Conservation (phyloP, 2,888 invertebrate species). For the Phania funesta region DNA sequence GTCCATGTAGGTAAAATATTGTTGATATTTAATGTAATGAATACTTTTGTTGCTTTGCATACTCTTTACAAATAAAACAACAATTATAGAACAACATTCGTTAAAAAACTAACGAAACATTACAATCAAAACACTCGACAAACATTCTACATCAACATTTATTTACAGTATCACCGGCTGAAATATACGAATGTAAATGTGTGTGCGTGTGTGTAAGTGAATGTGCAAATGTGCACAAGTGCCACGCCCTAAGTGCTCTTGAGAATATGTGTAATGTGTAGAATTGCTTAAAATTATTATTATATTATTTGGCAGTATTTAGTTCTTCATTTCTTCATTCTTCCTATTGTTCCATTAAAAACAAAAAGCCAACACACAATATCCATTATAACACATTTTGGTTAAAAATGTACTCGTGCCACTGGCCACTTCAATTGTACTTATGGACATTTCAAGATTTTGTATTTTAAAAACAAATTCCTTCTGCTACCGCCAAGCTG, state of each 20-base stretch:
- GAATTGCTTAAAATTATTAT: slow-evolving; percentile 64
- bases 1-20: slow-evolving; percentile 12
- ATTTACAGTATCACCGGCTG: neutral
- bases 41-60: slow-evolving; percentile 6
- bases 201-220: neutral
- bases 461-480: slow-evolving; percentile 28
- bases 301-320: slow-evolving; percentile 58
- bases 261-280: slow-evolving; percentile 53
- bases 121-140: slow-evolving; percentile 54
- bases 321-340: slow-evolving; percentile 48
- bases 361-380: slow-evolving; percentile 49
- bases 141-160: slow-evolving; percentile 6
- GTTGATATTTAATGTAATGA: slow-evolving; percentile 44
- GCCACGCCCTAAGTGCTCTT: slow-evolving; percentile 65
- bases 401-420: slow-evolving; percentile 54
- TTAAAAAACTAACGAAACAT: slow-evolving; percentile 60
- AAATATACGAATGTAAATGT: neutral
- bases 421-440: slow-evolving; percentile 53
- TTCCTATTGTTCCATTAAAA: slow-evolving; percentile 43
- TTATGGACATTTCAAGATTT: slow-evolving; percentile 59
- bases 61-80: slow-evolving; percentile 33
- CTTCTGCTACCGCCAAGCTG: neutral
- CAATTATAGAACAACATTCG: slow-evolving; percentile 35
- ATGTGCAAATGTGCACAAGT: slow-evolving; percentile 53
- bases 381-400: slow-evolving; percentile 60